A percentile compares a stretch with the other conserved stretches of the same genome.
Conservation (phyloP, 2,797 vertebrate species). For the Loriculus beryllinus region DNA sequence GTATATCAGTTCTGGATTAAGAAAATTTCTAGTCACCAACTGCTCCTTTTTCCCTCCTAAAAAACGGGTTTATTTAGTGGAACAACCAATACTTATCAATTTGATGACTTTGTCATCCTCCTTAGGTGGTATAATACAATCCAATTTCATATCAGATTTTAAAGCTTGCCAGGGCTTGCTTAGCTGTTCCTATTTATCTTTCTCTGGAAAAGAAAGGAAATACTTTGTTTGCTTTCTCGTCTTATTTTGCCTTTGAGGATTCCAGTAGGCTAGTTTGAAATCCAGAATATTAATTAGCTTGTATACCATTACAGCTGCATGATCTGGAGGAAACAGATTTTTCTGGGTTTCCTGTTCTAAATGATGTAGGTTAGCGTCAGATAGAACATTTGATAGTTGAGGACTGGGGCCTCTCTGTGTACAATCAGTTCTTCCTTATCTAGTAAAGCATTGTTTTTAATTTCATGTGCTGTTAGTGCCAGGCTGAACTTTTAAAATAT, state of each 20-base stretch:
- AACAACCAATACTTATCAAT: not conserved
- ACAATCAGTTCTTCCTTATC: not conserved
- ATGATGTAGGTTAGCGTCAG: not conserved
- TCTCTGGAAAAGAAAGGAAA: conserved; percentile 53
- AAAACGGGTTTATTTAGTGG: not conserved
- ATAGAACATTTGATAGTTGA: not conserved
- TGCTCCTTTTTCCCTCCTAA: not conserved
- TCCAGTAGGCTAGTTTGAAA: conserved; percentile 1
- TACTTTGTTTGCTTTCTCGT: conserved; percentile 38
- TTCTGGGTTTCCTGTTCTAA: conserved; percentile 50
- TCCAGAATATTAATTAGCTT: conserved; percentile 47
- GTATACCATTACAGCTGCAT: not conserved
- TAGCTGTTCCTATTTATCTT: conserved; percentile 42
- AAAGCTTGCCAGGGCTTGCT: conserved; percentile 2
- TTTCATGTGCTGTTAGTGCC: not conserved
- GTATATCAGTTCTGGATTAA: not conserved
- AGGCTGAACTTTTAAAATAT: too few species aligned
- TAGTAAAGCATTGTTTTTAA: not conserved
- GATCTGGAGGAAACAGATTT: conserved; percentile 63
- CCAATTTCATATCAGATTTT: not conserved
- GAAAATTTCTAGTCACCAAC: not conserved
- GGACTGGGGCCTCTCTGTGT: not conserved
- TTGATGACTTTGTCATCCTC: not conserved
- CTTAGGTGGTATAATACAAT: not conserved
- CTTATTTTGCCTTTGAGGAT: conserved; percentile 13